Base-by-base conservation (phyloP, 2,888 invertebrate genomes). In the Oeneis ivallda region DNA sequence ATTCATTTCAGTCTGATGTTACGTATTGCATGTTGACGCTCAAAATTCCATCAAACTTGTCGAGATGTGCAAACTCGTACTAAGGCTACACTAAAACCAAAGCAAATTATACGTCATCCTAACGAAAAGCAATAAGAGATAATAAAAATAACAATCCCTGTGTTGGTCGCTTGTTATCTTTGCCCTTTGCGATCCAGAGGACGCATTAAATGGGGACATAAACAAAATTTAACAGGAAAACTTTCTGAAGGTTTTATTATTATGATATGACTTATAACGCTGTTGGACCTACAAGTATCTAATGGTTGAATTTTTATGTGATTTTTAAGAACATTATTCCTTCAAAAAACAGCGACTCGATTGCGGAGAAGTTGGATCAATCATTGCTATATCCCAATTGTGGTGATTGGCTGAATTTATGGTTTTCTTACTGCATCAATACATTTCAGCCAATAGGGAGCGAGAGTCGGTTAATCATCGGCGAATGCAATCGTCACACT, bases 181-280 rank as follows among this genome's bases (percentile, higher is more conserved):
- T 26, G 60, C 60, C 60, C 60, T 60, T 60, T 39, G 60, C 39
- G 60, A 60, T 37, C 47, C 59, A 37, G 32, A 59, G 59, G 59
- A 47, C 59, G 49, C 37, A 50, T 60, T 60, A 60, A 60, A 60
- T 60, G 60, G 60, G 60, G 60, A 17, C 60, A 60, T 60, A 60
- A 60, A 60, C 60, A 60, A 60, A 60, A 60, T 60, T 60, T 60
- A 60, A 60, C 60, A 60, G 60, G 49, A 60, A 60, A 60, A 60
- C 60, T 60, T 60, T 60, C 50, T 4, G 37, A 37, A 19, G 49
- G 37, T 39, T 60, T 60, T 49, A 50, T 60, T 60, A 47, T 60
- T 60, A 26, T 26, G 26, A 1, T 26, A 32, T 47, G 58, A 47
- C 58, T 47, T 58, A 58, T 58, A 47, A 58, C 47, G 32, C 47